Conservation (phyloP, 2,113 vertebrate species). For the Dinomys branickii region DNA sequence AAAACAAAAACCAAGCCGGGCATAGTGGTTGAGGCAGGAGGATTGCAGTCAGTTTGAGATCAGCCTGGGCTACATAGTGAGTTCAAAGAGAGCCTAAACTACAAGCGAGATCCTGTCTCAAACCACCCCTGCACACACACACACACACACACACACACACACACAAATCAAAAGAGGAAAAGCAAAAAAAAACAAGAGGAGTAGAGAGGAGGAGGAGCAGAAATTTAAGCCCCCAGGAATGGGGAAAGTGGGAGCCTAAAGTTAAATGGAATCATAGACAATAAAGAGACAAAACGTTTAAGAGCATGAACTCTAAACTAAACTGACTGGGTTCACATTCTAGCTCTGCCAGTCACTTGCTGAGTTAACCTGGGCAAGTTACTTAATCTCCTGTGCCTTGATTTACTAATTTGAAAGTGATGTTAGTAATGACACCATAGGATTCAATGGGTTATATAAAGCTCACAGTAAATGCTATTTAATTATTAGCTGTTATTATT, state of each 20-base stretch:
- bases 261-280: constrained; percentile 45
- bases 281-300: constrained; percentile 41
- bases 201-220: not conserved
- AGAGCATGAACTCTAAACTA: not conserved
- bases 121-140: not conserved
- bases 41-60: no score
- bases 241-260: not conserved
- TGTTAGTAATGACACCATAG: constrained; percentile 11
- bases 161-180: not conserved
- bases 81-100: no score
- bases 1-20: not conserved
- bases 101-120: no score
- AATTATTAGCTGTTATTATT: constrained; percentile 27
- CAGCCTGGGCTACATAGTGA: no score
- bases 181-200: not conserved
- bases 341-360: not conserved
- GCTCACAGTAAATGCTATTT: not conserved
- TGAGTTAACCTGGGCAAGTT: constrained; percentile 2
- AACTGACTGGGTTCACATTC: constrained; percentile 18
- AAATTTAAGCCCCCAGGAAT: not conserved
- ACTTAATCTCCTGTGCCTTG: not conserved
- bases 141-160: no score
- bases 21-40: no score
- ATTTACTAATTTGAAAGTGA: constrained; percentile 47
- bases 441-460: constrained; percentile 37